phyloP scores from a whole-genome alignment of 1,140 invertebrate genomes.

The Ceratitis capitata region DNA sequence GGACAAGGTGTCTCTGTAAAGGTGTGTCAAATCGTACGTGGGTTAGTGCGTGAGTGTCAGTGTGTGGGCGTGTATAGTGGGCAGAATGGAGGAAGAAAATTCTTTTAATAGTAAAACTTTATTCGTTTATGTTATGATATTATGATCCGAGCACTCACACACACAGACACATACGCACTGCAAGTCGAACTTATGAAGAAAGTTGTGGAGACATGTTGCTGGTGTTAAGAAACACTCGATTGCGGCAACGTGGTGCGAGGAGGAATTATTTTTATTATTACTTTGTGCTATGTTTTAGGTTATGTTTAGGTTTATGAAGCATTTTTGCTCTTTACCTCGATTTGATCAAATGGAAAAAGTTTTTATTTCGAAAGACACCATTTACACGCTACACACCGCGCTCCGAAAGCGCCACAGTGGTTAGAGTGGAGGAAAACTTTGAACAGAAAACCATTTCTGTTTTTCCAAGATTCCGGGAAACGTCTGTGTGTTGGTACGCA shows the following conservation, averaged over 20 bases:
- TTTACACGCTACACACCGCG: neutral
- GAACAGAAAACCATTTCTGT: too few species aligned
- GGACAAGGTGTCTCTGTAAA: neutral
- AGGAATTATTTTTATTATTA: neutral
- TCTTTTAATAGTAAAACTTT: conserved; percentile 21
- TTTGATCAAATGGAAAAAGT: conserved; percentile 27
- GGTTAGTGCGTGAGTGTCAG: neutral
- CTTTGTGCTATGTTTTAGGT: neutral
- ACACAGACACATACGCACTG: neutral
- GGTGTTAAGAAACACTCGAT: neutral
- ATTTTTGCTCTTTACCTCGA: neutral
- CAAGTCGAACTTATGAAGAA: neutral
- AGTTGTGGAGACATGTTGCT: neutral
- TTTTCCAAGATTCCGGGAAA: too few species aligned
- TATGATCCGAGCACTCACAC: neutral
- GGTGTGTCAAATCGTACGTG: too few species aligned
- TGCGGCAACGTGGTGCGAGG: neutral
- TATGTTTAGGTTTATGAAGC: neutral
- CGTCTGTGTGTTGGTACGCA: too few species aligned
- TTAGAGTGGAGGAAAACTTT: neutral
- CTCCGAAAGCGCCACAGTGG: neutral
- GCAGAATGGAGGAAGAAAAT: neutral
- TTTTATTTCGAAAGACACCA: neutral
- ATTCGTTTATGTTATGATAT: neutral
- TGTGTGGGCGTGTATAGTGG: neutral